Conservation (phyloP, 2,888 invertebrate genomes). For the Willowsia nigromaculata region DNA sequence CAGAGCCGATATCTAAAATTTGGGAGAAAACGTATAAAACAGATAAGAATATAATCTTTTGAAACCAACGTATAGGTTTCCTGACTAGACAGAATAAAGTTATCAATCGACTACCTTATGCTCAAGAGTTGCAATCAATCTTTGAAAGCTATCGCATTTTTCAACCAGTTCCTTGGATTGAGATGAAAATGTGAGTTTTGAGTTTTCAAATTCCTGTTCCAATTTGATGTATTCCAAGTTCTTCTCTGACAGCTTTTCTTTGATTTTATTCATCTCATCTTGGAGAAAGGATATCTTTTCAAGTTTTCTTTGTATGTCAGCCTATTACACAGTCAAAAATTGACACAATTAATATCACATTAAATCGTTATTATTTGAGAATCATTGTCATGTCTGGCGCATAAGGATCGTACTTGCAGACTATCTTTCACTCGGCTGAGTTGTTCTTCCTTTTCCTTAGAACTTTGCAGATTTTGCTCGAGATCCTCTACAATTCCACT, state of each 20-base stretch:
- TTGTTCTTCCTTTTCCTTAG: slow-evolving; percentile 66
- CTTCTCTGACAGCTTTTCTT: slow-evolving; percentile 76
- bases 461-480: slow-evolving; percentile 61
- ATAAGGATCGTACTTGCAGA: slow-evolving; percentile 72
- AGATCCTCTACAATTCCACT: slow-evolving; percentile 66
- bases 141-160: slow-evolving; percentile 68
- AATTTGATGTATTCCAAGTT: slow-evolving; percentile 74
- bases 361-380: too few species aligned
- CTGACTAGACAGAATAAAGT: too few species aligned
- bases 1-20: slow-evolving; percentile 75
- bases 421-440: slow-evolving; percentile 73
- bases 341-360: neutral
- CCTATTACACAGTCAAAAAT: slow-evolving; percentile 67
- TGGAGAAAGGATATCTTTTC: slow-evolving; percentile 77
- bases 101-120: too few species aligned
- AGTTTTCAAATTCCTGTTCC: slow-evolving; percentile 74
- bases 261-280: slow-evolving; percentile 75
- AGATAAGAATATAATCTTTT: neutral
- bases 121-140: slow-evolving; percentile 72
- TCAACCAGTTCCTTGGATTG: slow-evolving; percentile 77
- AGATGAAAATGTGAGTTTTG: slow-evolving; percentile 73
- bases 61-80: too few species aligned
- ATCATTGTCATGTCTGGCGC: too few species aligned
- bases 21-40: neutral
- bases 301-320: slow-evolving; percentile 74